These are phyloP conservation scores for Pristionchus exspectatus DNA, from an alignment of 2,888 invertebrate genomes.

Conservation along the genomic window DNA sequence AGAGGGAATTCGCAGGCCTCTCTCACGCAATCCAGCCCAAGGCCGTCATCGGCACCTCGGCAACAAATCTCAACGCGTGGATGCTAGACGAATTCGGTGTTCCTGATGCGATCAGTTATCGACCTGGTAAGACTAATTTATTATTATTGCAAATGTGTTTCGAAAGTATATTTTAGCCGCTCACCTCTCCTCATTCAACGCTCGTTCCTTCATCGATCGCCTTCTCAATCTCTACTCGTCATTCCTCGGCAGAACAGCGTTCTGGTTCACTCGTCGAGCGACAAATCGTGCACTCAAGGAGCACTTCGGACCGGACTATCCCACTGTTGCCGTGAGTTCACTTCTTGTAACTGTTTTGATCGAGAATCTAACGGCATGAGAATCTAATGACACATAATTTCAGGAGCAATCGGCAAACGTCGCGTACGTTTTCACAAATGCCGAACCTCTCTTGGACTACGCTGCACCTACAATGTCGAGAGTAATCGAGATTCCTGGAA, in stretches of 20 bases:
- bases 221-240: background rate
- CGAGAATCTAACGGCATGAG: no score
- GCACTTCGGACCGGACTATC: constrained; percentile 30
- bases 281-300: background rate
- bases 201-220: constrained; percentile 27
- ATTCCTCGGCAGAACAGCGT: background rate
- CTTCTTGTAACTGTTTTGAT: no score
- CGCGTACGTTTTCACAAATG: background rate
- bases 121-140: constrained; percentile 5
- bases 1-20: background rate
- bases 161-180: background rate
- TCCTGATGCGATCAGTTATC: background rate
- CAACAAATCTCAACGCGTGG: background rate
- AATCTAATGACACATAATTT: background rate
- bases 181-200: background rate
- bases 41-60: background rate
- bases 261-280: background rate
- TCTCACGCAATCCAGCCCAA: constrained; percentile 32
- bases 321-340: constrained; percentile 23
- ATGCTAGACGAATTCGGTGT: constrained; percentile 29
- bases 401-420: constrained; percentile 20
- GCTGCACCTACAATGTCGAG: constrained; percentile 5
- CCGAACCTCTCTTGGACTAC: constrained; percentile 40
- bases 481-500: constrained; percentile 6
- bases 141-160: background rate